phyloP scores from a whole-genome alignment of 2,113 vertebrate species.

The Percina caprodes region DNA sequence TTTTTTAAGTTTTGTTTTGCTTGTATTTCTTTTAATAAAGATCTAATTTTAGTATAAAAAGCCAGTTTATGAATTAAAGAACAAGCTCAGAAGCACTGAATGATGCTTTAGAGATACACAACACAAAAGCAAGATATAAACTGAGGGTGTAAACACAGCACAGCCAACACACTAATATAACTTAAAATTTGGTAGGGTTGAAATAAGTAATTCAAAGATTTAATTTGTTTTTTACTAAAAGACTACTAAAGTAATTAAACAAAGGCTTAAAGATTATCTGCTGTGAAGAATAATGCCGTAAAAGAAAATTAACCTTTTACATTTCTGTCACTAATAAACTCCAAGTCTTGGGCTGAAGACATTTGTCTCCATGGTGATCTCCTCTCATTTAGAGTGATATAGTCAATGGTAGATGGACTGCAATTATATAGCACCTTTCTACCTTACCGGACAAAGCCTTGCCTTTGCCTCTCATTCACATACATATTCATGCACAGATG shows the following conservation, averaged over 20 bases:
- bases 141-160: neutral
- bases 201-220: slow-evolving; percentile 15
- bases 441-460: too few relatives aligned
- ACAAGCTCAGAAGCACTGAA: slow-evolving; percentile 12
- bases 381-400: slow-evolving; percentile 20
- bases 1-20: neutral
- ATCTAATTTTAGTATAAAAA: neutral
- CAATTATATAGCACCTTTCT: too few relatives aligned
- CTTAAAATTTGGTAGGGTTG: neutral
- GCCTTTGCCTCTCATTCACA: too few relatives aligned
- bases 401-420: too few relatives aligned
- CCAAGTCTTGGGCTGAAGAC: neutral
- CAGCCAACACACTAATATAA: neutral
- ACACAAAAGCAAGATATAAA: slow-evolving; percentile 15
- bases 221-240: neutral
- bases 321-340: slow-evolving; percentile 26
- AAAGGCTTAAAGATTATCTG: neutral
- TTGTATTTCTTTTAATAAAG: neutral
- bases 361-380: slow-evolving; percentile 52
- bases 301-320: too few relatives aligned
- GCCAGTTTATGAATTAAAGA: slow-evolving; percentile 48
- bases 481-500: too few relatives aligned
- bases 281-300: neutral
- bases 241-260: neutral
- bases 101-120: slow-evolving; percentile 11